phyloP scores from a whole-genome alignment of 2,797 vertebrate genomes.

The Oceanodroma leucorhoa region DNA sequence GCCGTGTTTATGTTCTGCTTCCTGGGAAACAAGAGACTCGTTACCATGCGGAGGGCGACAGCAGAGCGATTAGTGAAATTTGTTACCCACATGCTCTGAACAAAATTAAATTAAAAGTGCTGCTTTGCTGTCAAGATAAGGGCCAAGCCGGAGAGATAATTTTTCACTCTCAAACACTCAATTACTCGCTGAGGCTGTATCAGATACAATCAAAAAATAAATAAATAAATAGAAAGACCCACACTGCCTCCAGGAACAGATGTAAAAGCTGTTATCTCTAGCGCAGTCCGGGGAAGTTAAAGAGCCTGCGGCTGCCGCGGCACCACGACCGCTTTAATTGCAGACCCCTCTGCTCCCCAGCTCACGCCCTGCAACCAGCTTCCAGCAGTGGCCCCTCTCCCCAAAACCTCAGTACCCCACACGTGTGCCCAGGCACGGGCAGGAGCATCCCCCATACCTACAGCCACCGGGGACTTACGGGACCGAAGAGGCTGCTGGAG shows the following conservation, averaged over 20 bases:
- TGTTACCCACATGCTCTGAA: conserved; percentile 77
- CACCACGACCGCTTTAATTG: not conserved
- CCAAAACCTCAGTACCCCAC: not conserved
- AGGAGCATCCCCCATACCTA: fast-evolving
- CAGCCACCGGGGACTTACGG: fast-evolving
- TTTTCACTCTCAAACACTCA: conserved; percentile 83
- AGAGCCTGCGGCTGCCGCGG: not conserved
- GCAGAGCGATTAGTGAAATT: conserved; percentile 79
- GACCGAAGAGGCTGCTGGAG: not conserved
- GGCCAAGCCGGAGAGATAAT: conserved; percentile 79
- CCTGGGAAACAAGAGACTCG: conserved; percentile 66
- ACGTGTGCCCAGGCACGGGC: fast-evolving
- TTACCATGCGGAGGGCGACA: conserved; percentile 76
- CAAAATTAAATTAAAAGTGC: conserved; percentile 83
- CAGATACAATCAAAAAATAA: conserved; percentile 71
- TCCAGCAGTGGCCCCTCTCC: not conserved
- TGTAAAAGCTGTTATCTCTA: conserved; percentile 68
- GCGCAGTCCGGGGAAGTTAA: conserved; percentile 38
- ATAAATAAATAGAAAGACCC: conserved; percentile 9
- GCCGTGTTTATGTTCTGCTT: conserved; percentile 50
- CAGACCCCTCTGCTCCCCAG: not conserved
- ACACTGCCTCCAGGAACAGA: conserved; percentile 69
- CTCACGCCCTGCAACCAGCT: not conserved
- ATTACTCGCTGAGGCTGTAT: conserved; percentile 77
- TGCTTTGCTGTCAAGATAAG: conserved; percentile 83